Base-by-base conservation (phyloP, 1,140 invertebrate genomes). In the Melanaphis sacchari region DNA sequence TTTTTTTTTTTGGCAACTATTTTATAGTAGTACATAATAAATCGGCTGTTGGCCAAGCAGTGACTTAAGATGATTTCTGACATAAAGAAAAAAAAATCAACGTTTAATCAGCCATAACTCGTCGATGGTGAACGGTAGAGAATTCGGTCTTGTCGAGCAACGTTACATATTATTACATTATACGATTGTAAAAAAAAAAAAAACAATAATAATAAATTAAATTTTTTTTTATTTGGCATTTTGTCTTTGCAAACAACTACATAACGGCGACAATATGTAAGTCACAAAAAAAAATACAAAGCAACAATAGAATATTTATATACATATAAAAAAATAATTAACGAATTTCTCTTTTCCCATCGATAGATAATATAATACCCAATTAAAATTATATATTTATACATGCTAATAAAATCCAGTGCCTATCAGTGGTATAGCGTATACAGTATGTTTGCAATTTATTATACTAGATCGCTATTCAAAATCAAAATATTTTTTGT, bases 321-420 rank as follows among this genome's bases (percentile, higher is more conserved):
- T 24, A 8, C 26, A 9, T 82, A 82, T 82, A 38, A 22, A 36
- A 82, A 88, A 36, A 49, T 31, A 46, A 88, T 88, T 88, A 88
- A 88, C 43, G 18, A 90, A 90, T 90, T 90, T 90, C 88, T 90
- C 88, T 90, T 90, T 90, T 90, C 22, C 49, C 22, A 38, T 38
- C 36, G 36, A 90, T 52, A 21, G 6, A 40, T 52, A 88, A 88
- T 49, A 89, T 40, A 38, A 89, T 40, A 38, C 88, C 36, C 49
- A 36, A 88, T 88, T 49, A 88, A 46, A 36, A 88, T 49, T 49
- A 49, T 46, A 36, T 49, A n/a, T 8, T 18, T 38, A 52, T 88
- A 52, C 7, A 59, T 24, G 38, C 52, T 40, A 90, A 90, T 90
- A 90, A 90, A 59, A 52, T 21, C 38, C 52, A n/a, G 18, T 22